Base-by-base conservation (phyloP, 1,140 invertebrate genomes). In the Lasioglossum baleicum region DNA sequence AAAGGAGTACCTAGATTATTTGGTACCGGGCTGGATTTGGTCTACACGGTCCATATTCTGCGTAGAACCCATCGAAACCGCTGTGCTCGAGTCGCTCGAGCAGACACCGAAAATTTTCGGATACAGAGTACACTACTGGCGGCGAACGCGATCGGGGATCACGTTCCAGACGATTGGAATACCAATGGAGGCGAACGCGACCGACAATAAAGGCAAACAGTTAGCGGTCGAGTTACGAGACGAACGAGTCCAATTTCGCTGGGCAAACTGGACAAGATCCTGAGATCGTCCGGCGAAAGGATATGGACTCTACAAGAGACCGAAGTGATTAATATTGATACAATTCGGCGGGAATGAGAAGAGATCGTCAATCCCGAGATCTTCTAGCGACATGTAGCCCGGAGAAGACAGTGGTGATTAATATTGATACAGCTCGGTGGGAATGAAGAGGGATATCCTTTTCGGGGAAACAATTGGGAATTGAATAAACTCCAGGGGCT, bases 221-320 rank as follows among this genome's bases (percentile, higher is more conserved):
- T 61, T 48, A 44, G 65, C 48, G 42, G 63, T 64, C 40, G 48
- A 73, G 72, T 79, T 79, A 73, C 76, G 61, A 31, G 69, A 79
- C 70, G 70, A 65, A 42, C 65, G 56, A 26, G 51, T 65, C 17
- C 69, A 79, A 73, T 79, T 65, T 65, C 76, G 17, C 26, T 35
- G 60, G 70, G 44, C 31, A 65, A 64, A 78, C 48, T 5, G 48
- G n/a, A 22, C 7, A 15, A 8, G 8, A 15, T 4, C 51, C 17
- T 15, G 51, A 53, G 51, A 53, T 15, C 0, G 6, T 6, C 51
- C 15, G 15, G 51, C 13, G 26, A 15, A 26, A 26, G n/a, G 35
- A 44, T 0, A 22, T 6, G 64, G 17, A 6, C 20, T 58, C 17
- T 0, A 8, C 20, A n/a, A n/a, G 7, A n/a, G 56, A n/a, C 51